phyloP scores from a whole-genome alignment of 2,113 vertebrate genomes.

The Microtus ochrogaster region DNA sequence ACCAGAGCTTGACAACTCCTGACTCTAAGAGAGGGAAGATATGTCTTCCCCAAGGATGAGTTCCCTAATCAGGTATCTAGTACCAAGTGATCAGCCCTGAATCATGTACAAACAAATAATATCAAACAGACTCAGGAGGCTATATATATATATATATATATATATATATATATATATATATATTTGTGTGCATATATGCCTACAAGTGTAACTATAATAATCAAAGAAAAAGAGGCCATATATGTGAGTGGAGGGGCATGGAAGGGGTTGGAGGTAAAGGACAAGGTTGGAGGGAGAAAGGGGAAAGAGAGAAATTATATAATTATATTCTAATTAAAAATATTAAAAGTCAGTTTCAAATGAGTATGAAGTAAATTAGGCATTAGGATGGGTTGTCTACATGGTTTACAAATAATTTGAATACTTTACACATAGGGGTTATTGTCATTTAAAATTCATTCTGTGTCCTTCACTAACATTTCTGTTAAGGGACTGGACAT shows the following conservation, averaged over 20 bases:
- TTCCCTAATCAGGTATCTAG: not conserved
- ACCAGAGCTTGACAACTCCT: not conserved
- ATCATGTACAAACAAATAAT: not conserved
- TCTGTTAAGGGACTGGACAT: not conserved
- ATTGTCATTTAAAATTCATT: constrained; percentile 26
- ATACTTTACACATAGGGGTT: not conserved
- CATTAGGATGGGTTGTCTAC: not conserved
- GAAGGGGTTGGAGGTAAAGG: not conserved
- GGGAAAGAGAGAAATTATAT: not conserved
- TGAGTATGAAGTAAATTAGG: not conserved
- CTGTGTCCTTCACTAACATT: not conserved
- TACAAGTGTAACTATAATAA: not conserved
- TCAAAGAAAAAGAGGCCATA: not conserved
- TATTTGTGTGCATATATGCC: not conserved
- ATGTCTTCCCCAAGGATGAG: not conserved
- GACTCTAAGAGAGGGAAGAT: not conserved
- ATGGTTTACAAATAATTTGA: not conserved
- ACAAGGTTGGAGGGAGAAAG: not conserved
- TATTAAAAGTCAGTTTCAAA: not conserved
- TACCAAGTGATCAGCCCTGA: not conserved
- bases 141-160: too few species aligned
- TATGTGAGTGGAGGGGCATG: not conserved
- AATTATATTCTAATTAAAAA: not conserved
- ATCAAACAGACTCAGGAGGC: not conserved
- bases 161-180: too few species aligned